A percentile compares a stretch with the other conserved stretches of the same genome.
phyloP scores from a whole-genome alignment of 2,888 invertebrate species.

The Agonopterix heracliana region DNA sequence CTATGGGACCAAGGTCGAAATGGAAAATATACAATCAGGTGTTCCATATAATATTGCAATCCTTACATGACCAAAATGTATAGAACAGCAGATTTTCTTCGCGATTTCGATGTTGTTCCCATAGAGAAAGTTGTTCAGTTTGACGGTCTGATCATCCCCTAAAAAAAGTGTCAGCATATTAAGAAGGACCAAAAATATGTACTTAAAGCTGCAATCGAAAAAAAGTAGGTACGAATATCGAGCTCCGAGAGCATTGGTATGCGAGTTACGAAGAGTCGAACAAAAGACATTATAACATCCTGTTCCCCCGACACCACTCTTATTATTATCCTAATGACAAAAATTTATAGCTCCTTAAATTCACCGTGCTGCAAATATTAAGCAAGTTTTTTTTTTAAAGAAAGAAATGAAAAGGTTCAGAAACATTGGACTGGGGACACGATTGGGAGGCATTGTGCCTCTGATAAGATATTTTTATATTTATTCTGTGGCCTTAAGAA shows the following conservation, averaged over 20 bases:
- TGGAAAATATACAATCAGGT: no score
- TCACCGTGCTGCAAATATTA: slow-evolving; percentile 68
- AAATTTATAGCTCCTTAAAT: slow-evolving; percentile 73
- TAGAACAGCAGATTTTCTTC: no score
- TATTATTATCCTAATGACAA: slow-evolving; percentile 73
- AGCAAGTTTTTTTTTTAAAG: slow-evolving; percentile 23
- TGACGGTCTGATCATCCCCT: no score
- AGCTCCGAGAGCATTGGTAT: slow-evolving; percentile 61
- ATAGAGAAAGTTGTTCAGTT: no score
- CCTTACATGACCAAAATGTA: no score
- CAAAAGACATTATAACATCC: slow-evolving; percentile 74
- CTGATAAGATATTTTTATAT: slow-evolving; percentile 23
- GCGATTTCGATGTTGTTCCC: no score
- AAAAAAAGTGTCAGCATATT: no score
- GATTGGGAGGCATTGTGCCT: slow-evolving; percentile 30
- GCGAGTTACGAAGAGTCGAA: slow-evolving; percentile 58
- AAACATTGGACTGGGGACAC: slow-evolving; percentile 1
- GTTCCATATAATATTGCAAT: no score
- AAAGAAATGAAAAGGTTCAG: slow-evolving; percentile 2
- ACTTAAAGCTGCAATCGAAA: slow-evolving; percentile 39
- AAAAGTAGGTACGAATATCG: slow-evolving; percentile 41
- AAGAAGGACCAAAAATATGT: no score
- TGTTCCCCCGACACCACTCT: slow-evolving; percentile 65
- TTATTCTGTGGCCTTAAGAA: slow-evolving; percentile 5
- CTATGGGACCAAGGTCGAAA: no score